These are phyloP conservation scores for Sterna hirundo DNA, from an alignment of 2,113 vertebrate genomes.

Conservation along the genomic window DNA sequence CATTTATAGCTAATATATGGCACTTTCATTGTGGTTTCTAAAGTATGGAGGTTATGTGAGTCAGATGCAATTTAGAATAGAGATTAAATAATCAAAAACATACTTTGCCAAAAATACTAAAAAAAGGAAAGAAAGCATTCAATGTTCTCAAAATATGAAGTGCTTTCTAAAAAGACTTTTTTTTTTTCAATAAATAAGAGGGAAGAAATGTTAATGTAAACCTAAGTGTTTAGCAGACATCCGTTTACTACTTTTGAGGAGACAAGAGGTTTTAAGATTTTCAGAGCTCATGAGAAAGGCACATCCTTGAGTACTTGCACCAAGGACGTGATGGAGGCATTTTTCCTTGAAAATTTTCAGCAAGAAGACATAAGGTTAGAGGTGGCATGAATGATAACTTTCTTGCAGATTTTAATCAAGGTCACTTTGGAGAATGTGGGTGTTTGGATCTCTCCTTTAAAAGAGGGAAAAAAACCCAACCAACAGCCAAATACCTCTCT, in stretches of 20 bases:
- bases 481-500: background rate
- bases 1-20: slow-evolving; percentile 68
- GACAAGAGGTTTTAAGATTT: slow-evolving; percentile 37
- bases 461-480: background rate
- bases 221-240: slow-evolving; percentile 58
- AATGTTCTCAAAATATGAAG: slow-evolving; percentile 65
- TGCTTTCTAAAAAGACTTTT: slow-evolving; percentile 45
- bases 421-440: background rate
- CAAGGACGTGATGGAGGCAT: slow-evolving; percentile 20
- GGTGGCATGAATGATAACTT: slow-evolving; percentile 36
- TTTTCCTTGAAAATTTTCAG: slow-evolving; percentile 58
- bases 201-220: slow-evolving; percentile 65
- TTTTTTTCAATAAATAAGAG: slow-evolving; percentile 43
- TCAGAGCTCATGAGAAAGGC: slow-evolving; percentile 26
- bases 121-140: slow-evolving; percentile 13
- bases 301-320: slow-evolving; percentile 40
- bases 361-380: slow-evolving; percentile 52
- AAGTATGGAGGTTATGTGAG: slow-evolving; percentile 69
- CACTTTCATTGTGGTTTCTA: slow-evolving; percentile 72
- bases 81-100: slow-evolving; percentile 73
- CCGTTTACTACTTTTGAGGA: slow-evolving; percentile 60
- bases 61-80: slow-evolving; percentile 69
- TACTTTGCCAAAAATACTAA: slow-evolving; percentile 62
- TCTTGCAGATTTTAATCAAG: slow-evolving; percentile 56
- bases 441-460: background rate